A percentile compares a stretch with the other conserved stretches of the same genome.
These are phyloP conservation scores for Gymnopithys bicolor DNA, from an alignment of 2,797 vertebrate species.

Conservation along the genomic window DNA sequence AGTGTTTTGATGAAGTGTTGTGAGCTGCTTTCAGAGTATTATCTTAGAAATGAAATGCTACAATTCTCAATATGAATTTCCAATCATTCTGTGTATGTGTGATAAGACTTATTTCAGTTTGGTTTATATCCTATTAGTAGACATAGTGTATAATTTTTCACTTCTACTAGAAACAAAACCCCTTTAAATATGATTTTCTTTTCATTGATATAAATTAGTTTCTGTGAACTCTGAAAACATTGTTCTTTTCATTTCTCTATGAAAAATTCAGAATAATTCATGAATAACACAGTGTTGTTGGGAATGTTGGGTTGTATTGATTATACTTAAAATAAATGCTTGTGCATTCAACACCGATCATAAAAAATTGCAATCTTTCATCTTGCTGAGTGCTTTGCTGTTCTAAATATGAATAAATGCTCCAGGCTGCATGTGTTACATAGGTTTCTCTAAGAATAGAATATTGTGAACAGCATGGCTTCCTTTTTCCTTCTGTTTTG, in stretches of 20 bases:
- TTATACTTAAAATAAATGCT: background rate
- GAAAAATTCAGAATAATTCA: background rate
- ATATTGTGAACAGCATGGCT: background rate
- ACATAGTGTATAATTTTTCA: background rate
- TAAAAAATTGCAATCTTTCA: background rate
- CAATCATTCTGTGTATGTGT: background rate
- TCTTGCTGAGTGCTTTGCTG: background rate
- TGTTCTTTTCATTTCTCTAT: background rate
- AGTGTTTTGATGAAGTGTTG: background rate
- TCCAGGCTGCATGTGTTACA: background rate
- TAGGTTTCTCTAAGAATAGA: background rate
- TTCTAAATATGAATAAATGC: background rate
- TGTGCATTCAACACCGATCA: background rate
- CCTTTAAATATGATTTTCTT: background rate
- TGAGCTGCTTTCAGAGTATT: background rate
- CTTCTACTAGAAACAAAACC: background rate
- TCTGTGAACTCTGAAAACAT: background rate
- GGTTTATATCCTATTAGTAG: background rate
- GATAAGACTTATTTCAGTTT: background rate
- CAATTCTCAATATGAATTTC: background rate
- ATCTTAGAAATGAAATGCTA: background rate
- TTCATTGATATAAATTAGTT: background rate
- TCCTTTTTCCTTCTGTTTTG: background rate
- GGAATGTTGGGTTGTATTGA: background rate
- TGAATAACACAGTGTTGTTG: background rate